phyloP scores from a whole-genome alignment of 1,140 invertebrate species.

The Leptinotarsa lineolata region DNA sequence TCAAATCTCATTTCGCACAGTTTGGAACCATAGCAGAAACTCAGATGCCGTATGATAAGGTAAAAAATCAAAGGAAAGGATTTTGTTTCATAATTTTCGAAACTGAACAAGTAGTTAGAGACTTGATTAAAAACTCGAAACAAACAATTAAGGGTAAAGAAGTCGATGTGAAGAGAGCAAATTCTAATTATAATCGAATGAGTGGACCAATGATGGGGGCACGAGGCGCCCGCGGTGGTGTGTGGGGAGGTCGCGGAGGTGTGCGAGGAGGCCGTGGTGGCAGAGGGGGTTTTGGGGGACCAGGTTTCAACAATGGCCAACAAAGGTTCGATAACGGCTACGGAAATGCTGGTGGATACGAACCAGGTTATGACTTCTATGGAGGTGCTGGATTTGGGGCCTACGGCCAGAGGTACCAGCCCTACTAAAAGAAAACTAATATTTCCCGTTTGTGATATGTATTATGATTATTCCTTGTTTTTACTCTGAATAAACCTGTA shows the following conservation, averaged over 20 bases:
- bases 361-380: conserved; percentile 56
- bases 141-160: conserved; percentile 57
- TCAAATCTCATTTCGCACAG: neutral
- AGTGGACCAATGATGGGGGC: conserved; percentile 56
- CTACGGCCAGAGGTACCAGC: conserved; percentile 49
- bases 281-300: no score
- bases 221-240: no score
- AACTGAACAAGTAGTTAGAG: no score
- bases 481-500: no score
- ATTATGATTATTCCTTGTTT: no score
- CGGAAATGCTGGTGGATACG: conserved; percentile 60
- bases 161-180: conserved; percentile 68
- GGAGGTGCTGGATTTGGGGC: conserved; percentile 63
- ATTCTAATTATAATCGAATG: conserved; percentile 60
- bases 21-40: conserved; percentile 69
- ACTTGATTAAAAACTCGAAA: neutral
- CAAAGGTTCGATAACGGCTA: no score
- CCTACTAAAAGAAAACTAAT: no score
- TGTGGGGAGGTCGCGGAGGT: no score
- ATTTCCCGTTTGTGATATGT: no score
- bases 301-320: no score
- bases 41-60: conserved; percentile 95
- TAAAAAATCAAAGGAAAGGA: conserved; percentile 81
- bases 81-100: conserved; percentile 56
- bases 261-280: conserved; percentile 66